These are phyloP conservation scores for Poecilia wingei DNA, from an alignment of 2,797 vertebrate species.

Conservation along the genomic window DNA sequence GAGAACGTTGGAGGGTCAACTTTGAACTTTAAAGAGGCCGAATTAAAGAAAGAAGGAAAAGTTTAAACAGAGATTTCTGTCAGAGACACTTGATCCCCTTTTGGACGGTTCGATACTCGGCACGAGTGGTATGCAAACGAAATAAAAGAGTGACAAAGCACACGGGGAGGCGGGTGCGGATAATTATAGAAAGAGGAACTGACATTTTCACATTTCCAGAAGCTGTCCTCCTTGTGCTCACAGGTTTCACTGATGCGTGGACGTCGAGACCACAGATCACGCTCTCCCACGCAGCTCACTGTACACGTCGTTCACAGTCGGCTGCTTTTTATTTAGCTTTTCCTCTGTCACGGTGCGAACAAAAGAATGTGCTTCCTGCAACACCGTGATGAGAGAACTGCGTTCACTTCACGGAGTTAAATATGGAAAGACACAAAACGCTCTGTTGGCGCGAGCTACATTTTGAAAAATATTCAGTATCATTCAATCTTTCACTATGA, in stretches of 20 bases:
- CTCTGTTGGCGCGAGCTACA: slow-evolving; percentile 4
- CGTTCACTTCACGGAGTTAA: slow-evolving; percentile 13
- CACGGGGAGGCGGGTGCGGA: neutral
- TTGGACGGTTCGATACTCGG: slow-evolving; percentile 21
- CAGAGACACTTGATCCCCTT: slow-evolving; percentile 29
- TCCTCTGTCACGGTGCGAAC: slow-evolving; percentile 27
- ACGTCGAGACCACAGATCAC: slow-evolving; percentile 65
- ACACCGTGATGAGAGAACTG: slow-evolving; percentile 24
- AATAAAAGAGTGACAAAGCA: slow-evolving; percentile 64
- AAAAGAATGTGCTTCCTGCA: slow-evolving; percentile 18
- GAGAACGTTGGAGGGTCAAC: slow-evolving; percentile 16
- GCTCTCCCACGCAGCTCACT: slow-evolving; percentile 63
- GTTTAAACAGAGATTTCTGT: slow-evolving; percentile 12
- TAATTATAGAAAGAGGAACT: slow-evolving; percentile 81
- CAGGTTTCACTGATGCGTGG: slow-evolving; percentile 72
- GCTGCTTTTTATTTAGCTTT: slow-evolving; percentile 52
- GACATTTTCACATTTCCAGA: slow-evolving; percentile 76
- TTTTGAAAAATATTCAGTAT: neutral
- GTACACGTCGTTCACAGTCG: slow-evolving; percentile 43
- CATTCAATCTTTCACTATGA: neutral
- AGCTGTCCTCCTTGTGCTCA: slow-evolving; percentile 66
- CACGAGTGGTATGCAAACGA: slow-evolving; percentile 35
- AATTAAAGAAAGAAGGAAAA: slow-evolving; percentile 25
- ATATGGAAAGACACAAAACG: neutral
- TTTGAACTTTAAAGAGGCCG: slow-evolving; percentile 6